These are phyloP conservation scores for Hedychridium roseum DNA, from an alignment of 2,888 invertebrate genomes.

Conservation along the genomic window DNA sequence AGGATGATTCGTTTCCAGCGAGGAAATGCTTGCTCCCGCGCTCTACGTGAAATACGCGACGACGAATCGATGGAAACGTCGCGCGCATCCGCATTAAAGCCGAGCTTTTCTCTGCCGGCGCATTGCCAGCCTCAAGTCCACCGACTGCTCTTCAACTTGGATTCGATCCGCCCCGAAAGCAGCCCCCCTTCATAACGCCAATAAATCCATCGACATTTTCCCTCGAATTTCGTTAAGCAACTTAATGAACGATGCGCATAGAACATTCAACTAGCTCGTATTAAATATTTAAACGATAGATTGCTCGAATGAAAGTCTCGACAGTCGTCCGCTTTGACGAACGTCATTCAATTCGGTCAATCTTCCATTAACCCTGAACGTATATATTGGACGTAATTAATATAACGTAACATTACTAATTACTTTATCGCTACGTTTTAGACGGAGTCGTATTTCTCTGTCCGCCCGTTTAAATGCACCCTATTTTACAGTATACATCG, in stretches of 20 bases:
- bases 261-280: too few species aligned
- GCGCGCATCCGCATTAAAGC: conserved; percentile 52
- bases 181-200: too few species aligned
- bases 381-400: conserved; percentile 24
- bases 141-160: too few species aligned
- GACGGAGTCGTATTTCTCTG: not conserved
- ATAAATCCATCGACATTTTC: too few species aligned
- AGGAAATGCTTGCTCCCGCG: conserved; percentile 27
- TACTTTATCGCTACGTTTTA: too few species aligned
- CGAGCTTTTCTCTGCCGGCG: conserved; percentile 36
- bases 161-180: too few species aligned
- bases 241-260: too few species aligned
- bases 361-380: conserved; percentile 24
- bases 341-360: conserved; percentile 15
- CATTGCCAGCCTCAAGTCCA: conserved; percentile 14
- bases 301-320: too few species aligned
- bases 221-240: too few species aligned
- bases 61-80: conserved; percentile 54
- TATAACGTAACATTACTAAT: conserved; percentile 28
- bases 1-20: conserved; percentile 35
- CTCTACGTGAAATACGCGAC: conserved; percentile 43
- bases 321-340: too few species aligned
- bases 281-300: too few species aligned
- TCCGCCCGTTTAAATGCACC: conserved; percentile 1
- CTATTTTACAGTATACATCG: conserved; percentile 13